Conservation (phyloP, 2,113 vertebrate genomes). For the Platichthys flesus region DNA sequence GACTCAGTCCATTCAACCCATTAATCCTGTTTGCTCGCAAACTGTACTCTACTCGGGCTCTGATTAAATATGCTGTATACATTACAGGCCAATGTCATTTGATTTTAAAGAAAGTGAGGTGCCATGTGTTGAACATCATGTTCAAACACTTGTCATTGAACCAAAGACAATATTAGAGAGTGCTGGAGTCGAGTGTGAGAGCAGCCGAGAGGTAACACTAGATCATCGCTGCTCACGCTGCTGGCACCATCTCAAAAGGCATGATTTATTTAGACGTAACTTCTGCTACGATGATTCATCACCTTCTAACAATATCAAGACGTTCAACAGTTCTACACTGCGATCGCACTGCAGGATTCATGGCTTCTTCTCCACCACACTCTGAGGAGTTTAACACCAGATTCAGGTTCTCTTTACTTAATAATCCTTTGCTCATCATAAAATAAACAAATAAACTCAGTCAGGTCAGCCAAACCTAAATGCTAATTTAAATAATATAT, state of each 20-base stretch:
- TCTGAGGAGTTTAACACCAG: not conserved
- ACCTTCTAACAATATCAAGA: constrained; percentile 37
- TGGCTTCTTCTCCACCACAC: not conserved
- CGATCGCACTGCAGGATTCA: not conserved
- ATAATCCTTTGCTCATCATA: not conserved
- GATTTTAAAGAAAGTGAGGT: constrained; percentile 35
- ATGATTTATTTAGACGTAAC: constrained; percentile 40
- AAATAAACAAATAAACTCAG: constrained; percentile 13
- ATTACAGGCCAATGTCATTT: constrained; percentile 27
- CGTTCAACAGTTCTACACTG: constrained; percentile 1
- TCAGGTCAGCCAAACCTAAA: constrained; percentile 9
- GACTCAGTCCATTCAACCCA: constrained; percentile 58
- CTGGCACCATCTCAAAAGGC: constrained; percentile 43
- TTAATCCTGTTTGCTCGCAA: constrained; percentile 58
- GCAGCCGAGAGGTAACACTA: constrained; percentile 37
- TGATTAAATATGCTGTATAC: constrained; percentile 25
- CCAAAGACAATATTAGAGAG: constrained; percentile 51
- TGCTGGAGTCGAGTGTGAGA: constrained; percentile 16
- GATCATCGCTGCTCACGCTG: constrained; percentile 32
- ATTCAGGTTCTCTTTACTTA: not conserved
- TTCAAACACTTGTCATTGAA: constrained; percentile 48
- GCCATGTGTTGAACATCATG: constrained; percentile 24
- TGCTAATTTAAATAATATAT: constrained; percentile 10
- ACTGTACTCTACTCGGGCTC: constrained; percentile 40
- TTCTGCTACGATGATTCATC: constrained; percentile 27